These are phyloP conservation scores for Halictus quadricinctus DNA, from an alignment of 2,888 invertebrate species.

Conservation along the genomic window DNA sequence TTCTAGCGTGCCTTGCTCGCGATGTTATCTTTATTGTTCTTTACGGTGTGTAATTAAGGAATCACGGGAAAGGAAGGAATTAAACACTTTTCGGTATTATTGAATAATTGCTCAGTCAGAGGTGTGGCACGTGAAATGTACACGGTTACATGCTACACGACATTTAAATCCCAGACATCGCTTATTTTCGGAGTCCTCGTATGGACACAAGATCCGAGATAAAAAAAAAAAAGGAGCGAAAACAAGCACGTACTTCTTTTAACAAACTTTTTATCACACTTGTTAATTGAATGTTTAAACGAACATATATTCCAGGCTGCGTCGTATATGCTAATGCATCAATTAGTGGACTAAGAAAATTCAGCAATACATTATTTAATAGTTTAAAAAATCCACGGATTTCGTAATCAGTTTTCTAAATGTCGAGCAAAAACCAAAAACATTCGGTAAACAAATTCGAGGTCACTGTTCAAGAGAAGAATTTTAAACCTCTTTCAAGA, in stretches of 20 bases:
- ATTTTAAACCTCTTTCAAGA: too few species aligned
- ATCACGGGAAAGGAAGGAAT: neutral
- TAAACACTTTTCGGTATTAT: constrained; percentile 10
- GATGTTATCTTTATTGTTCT: neutral
- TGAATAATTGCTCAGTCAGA: constrained; percentile 24
- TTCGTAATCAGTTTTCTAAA: too few species aligned
- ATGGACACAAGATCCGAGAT: constrained; percentile 21
- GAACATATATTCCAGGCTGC: neutral
- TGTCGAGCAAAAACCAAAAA: too few species aligned
- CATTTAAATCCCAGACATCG: constrained; percentile 37
- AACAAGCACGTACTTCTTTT: neutral
- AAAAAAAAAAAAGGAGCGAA: constrained; percentile 32
- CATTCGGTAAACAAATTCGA: too few species aligned
- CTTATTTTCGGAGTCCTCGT: constrained; percentile 26
- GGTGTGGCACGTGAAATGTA: constrained; percentile 27
- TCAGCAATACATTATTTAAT: too few species aligned
- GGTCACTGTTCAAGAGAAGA: too few species aligned
- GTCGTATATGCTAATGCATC: neutral
- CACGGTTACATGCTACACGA: constrained; percentile 18
- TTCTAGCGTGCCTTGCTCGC: neutral
- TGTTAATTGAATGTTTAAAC: constrained; percentile 25
- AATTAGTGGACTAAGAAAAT: neutral
- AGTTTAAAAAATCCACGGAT: too few species aligned
- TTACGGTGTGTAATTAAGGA: neutral
- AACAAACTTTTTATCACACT: neutral